Percentiles rank a stretch among this genome's conserved stretches.
Conservation (phyloP, 2,888 invertebrate genomes). For the Habrosyne pyritoides region DNA sequence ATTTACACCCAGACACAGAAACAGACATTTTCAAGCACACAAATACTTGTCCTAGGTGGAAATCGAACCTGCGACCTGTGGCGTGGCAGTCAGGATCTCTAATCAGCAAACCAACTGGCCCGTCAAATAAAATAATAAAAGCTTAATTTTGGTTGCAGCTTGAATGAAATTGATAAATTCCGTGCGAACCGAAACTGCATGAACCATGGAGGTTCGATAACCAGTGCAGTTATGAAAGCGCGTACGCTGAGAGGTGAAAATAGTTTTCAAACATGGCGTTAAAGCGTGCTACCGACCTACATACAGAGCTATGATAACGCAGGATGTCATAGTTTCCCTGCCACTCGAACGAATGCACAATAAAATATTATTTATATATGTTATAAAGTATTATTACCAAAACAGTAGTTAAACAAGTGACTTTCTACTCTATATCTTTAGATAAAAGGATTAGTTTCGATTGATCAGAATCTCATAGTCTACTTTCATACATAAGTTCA, state of each 20-base stretch:
- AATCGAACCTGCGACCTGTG: too few species aligned
- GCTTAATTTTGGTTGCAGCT: too few species aligned
- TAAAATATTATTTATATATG: neutral
- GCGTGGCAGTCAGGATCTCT: too few species aligned
- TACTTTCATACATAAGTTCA: neutral
- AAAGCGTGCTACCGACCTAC: constrained; percentile 64
- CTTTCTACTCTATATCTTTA: neutral
- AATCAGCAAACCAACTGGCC: too few species aligned
- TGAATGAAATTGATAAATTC: neutral
- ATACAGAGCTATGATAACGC: constrained; percentile 69
- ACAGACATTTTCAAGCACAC: too few species aligned
- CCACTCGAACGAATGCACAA: constrained; percentile 22
- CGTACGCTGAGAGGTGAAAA: constrained; percentile 73
- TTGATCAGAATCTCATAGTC: neutral
- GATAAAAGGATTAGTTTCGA: neutral
- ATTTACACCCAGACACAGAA: too few species aligned
- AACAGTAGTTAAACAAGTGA: neutral
- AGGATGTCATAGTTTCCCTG: constrained; percentile 77
- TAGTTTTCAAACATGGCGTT: constrained; percentile 70
- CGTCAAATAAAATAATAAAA: too few species aligned
- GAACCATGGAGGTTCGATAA: constrained; percentile 54
- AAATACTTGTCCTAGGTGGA: too few species aligned
- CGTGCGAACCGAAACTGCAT: constrained; percentile 14
- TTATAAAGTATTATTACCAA: neutral
- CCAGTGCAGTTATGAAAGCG: constrained; percentile 46